Percentiles rank a stretch among this genome's conserved stretches.
Conservation (phyloP, 2,113 vertebrate genomes). For the Mobula hypostoma region DNA sequence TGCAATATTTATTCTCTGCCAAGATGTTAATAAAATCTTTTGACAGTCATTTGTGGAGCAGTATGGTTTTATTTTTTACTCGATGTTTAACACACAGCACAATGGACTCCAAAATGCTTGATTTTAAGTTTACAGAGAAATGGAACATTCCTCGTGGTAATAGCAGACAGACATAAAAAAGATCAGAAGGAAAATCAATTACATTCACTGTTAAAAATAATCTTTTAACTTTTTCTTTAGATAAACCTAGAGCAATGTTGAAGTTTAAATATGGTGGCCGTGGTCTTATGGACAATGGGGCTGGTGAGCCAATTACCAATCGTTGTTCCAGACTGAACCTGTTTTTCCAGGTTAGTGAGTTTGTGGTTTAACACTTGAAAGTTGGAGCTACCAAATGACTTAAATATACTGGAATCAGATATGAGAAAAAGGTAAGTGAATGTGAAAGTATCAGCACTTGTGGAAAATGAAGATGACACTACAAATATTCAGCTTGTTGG, state of each 20-base stretch:
- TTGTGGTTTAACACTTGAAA: not conserved
- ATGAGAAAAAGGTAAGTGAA: too few species aligned
- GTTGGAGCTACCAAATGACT: too few species aligned
- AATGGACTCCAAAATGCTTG: not conserved
- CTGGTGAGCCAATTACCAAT: conserved; percentile 67
- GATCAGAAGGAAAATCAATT: not conserved
- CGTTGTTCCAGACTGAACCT: conserved; percentile 74
- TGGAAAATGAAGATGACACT: not conserved
- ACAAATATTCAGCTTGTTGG: not conserved
- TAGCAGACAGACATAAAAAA: not conserved
- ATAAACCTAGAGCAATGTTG: conserved; percentile 62
- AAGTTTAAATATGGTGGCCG: conserved; percentile 83
- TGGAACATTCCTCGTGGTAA: too few species aligned
- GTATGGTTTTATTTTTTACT: not conserved
- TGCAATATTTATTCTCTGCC: not conserved
- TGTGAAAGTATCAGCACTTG: not conserved
- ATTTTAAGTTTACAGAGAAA: not conserved
- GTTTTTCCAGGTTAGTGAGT: conserved; percentile 77
- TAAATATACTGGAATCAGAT: not conserved
- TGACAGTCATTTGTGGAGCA: not conserved
- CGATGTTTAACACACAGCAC: not conserved
- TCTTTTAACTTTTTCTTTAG: not conserved
- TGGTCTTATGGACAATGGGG: conserved; percentile 46
- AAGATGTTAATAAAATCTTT: not conserved
- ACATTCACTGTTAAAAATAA: not conserved